Base-by-base conservation (phyloP, 2,888 invertebrate genomes). In the Spisula solida region DNA sequence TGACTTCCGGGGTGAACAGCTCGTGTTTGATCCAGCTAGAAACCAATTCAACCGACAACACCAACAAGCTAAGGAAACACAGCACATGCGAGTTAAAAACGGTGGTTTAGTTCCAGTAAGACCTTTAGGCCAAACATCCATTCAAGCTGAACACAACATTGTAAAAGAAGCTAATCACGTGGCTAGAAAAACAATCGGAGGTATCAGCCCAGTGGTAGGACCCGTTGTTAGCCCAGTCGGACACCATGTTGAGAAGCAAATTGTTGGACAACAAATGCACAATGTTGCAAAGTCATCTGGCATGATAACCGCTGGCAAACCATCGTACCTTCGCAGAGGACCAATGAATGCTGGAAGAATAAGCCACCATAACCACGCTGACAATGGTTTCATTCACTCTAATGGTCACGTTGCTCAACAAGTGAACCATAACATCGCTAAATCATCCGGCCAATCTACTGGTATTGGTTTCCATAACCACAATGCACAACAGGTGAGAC, bases 121-220 rank as follows among this genome's bases (percentile, higher is more conserved):
- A 25, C 80, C 79, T 34, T 55, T 29, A 14, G 31, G 14, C 1
- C n/a, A 48, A n/a, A 66, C 48, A 20, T 75, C 84, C 4, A 0
- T 51, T n/a, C 20, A 81, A 75, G 47, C 85, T 47, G 83, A 85
- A 82, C 89, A 89, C 41, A 84, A 81, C 20, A 85, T 90, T 41
- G 85, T 78, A n/a, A 87, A 87, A 41, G 87, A 78, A 25, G 34
- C 85, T 29, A 80, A 55, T 31, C 87, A 87, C 34, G 56, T 84
- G 6, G 81, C 75, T 8, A 48, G 47, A 47, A 75, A 84, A 78
- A 75, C 84, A 0, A 31, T 87, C 16, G 51, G 51, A 10, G 78
- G 78, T 0, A 34, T 29, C 16, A n/a, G 8, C 47, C 84, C 25
- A 20, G 55, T 66, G 8, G 8, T 60, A 16, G 81, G 82, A n/a